Conservation (phyloP, 2,888 invertebrate genomes). For the Lasioglossum lativentre region DNA sequence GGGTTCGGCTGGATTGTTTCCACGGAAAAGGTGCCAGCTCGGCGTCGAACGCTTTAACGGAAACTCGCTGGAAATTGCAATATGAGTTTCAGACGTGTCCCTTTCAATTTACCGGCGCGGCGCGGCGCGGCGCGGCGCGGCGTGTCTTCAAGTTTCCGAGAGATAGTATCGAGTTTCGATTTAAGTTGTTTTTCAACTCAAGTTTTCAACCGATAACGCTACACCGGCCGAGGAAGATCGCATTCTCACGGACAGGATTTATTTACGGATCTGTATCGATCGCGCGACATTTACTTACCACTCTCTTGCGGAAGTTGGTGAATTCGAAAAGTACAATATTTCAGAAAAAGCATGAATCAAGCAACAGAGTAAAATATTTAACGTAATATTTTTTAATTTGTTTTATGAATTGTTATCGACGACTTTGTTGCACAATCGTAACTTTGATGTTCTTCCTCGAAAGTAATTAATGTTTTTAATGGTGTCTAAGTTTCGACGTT, state of each 20-base stretch:
- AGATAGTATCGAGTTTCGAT: constrained; percentile 13
- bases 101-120: constrained; percentile 11
- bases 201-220: constrained; percentile 6
- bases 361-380: too few relatives aligned
- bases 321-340: not conserved
- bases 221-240: not conserved
- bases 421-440: too few relatives aligned
- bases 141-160: constrained; percentile 7
- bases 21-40: constrained; percentile 10
- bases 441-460: too few relatives aligned
- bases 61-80: constrained; percentile 13
- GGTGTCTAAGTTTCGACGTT: not conserved
- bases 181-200: constrained; percentile 3
- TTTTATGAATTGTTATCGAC: too few relatives aligned
- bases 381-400: too few relatives aligned
- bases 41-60: constrained; percentile 5
- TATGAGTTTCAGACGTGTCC: constrained; percentile 15
- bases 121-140: too few relatives aligned
- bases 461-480: not conserved
- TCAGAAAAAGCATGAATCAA: too few relatives aligned
- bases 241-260: not conserved
- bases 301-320: not conserved
- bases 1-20: not conserved
- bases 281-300: not conserved
- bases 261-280: not conserved